phyloP scores from a whole-genome alignment of 2,797 vertebrate species.

The Poeciliopsis gracilis region DNA sequence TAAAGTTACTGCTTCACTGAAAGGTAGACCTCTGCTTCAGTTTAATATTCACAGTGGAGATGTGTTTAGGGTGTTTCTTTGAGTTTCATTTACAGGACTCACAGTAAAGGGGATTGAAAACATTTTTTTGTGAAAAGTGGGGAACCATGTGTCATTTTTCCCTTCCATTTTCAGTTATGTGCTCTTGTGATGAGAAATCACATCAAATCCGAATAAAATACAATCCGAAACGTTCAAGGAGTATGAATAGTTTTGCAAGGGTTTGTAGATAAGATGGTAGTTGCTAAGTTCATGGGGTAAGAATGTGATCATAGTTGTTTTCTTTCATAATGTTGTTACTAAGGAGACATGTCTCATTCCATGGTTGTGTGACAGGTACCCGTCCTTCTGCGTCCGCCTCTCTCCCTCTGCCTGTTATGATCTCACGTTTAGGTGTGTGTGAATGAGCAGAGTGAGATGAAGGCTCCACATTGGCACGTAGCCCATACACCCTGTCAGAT shows the following conservation, averaged over 20 bases:
- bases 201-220: not conserved
- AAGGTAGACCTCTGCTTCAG: not conserved
- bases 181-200: too few species aligned
- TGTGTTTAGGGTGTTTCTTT: not conserved
- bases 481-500: slow-evolving; percentile 66
- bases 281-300: slow-evolving; percentile 51
- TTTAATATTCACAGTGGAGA: not conserved
- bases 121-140: not conserved
- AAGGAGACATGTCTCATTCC: slow-evolving; percentile 70
- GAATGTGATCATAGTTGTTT: slow-evolving; percentile 76
- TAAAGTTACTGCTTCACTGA: not conserved
- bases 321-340: slow-evolving; percentile 75
- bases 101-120: not conserved
- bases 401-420: slow-evolving; percentile 43
- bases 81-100: not conserved
- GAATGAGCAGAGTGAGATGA: slow-evolving; percentile 27
- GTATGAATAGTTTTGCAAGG: not conserved
- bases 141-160: not conserved
- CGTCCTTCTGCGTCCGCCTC: slow-evolving; percentile 37
- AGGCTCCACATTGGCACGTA: slow-evolving; percentile 18
- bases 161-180: not conserved
- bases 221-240: not conserved
- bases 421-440: slow-evolving; percentile 52
- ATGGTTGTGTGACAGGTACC: slow-evolving; percentile 65
- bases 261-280: slow-evolving; percentile 31